These are phyloP conservation scores for Diabrotica virgifera DNA, from an alignment of 1,140 invertebrate species.

Conservation along the genomic window DNA sequence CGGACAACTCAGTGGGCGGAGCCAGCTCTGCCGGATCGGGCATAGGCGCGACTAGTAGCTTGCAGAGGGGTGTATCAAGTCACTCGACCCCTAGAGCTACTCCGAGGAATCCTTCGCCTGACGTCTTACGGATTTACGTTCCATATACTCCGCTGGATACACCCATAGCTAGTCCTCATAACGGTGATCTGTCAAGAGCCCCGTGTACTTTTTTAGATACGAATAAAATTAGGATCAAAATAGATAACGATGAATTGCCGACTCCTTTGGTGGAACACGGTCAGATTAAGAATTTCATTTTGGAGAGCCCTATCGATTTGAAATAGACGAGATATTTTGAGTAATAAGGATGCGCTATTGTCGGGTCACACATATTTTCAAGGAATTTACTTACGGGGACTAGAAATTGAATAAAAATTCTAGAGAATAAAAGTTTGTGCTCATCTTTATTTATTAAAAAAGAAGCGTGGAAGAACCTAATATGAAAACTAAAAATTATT, in stretches of 20 bases:
- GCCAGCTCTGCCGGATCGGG: slow-evolving; percentile 60
- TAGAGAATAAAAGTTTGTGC: no score
- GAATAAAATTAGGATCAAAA: slow-evolving; percentile 64
- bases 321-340: slow-evolving; percentile 16
- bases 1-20: slow-evolving; percentile 60
- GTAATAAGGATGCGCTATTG: no score
- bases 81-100: slow-evolving; percentile 64
- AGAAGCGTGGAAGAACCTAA: no score
- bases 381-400: no score
- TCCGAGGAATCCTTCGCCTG: slow-evolving; percentile 59
- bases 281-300: slow-evolving; percentile 54
- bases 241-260: slow-evolving; percentile 65
- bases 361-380: no score
- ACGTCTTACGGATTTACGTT: slow-evolving; percentile 73
- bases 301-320: slow-evolving; percentile 50
- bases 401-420: no score
- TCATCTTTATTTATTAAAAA: no score
- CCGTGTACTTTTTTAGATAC: slow-evolving; percentile 52
- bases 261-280: slow-evolving; percentile 68
- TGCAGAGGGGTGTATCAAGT: slow-evolving; percentile 51
- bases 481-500: no score
- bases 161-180: slow-evolving; percentile 54
- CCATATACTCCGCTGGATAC: slow-evolving; percentile 58
- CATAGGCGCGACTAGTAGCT: slow-evolving; percentile 37
- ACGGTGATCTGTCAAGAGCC: slow-evolving; percentile 52